phyloP scores from a whole-genome alignment of 2,797 vertebrate species.

The Salarias fasciatus region DNA sequence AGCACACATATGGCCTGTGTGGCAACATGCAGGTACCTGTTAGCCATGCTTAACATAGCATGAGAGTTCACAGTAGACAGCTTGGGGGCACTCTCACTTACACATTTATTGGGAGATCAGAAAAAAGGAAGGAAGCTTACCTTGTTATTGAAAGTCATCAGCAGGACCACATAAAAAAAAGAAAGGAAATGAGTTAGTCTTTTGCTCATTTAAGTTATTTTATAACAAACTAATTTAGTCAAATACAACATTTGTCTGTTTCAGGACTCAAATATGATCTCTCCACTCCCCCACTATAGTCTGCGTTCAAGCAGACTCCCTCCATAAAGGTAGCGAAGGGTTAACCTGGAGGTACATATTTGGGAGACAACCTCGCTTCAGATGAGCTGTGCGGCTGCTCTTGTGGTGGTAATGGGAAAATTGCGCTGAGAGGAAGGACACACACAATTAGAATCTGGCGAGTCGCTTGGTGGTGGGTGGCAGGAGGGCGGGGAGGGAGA shows the following conservation, averaged over 20 bases:
- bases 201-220: not conserved
- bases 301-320: conserved; percentile 8
- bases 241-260: too few relatives aligned
- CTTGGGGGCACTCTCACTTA: conserved; percentile 30
- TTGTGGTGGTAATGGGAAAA: conserved; percentile 95
- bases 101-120: conserved; percentile 18
- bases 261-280: too few relatives aligned
- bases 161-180: conserved; percentile 46
- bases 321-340: conserved; percentile 75
- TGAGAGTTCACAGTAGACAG: conserved; percentile 27
- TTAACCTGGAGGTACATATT: conserved; percentile 91
- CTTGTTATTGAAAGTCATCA: conserved; percentile 40
- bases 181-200: conserved; percentile 27
- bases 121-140: conserved; percentile 60
- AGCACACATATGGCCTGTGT: conserved; percentile 21
- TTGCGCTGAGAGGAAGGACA: conserved; percentile 98
- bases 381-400: conserved; percentile 91
- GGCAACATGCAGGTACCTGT: conserved; percentile 43
- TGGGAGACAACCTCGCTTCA: conserved; percentile 93
- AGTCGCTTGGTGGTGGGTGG: conserved; percentile 66
- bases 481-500: conserved; percentile 42
- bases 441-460: conserved; percentile 99
- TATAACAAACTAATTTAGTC: too few relatives aligned
- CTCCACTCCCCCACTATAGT: not conserved
- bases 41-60: conserved; percentile 40